Conservation (phyloP, 1,140 invertebrate genomes). For the Oreohelix idahoensis region DNA sequence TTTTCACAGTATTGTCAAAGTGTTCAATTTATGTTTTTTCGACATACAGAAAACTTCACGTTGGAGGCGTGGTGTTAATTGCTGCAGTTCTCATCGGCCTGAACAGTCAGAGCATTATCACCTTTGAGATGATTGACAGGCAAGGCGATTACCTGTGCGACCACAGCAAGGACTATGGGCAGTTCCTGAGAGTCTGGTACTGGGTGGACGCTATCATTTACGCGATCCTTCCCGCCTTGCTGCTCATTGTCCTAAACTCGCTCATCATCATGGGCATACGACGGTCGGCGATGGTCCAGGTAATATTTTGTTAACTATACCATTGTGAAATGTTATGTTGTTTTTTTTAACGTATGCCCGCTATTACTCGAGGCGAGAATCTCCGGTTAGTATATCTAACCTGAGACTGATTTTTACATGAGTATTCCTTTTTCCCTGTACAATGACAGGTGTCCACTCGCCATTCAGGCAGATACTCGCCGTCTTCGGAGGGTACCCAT, state of each 20-base stretch:
- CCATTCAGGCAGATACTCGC: no score
- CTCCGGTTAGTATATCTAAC: no score
- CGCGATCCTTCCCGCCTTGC: slow-evolving; percentile 53
- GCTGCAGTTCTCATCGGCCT: slow-evolving; percentile 37
- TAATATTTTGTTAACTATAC: no score
- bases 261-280: slow-evolving; percentile 60
- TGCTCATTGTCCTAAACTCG: slow-evolving; percentile 58
- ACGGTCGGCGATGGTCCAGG: slow-evolving; percentile 49
- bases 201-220: slow-evolving; percentile 62
- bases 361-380: no score
- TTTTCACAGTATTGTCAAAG: no score
- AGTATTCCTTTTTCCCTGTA: no score
- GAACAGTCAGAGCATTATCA: slow-evolving; percentile 49
- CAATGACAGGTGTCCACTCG: no score
- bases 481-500: no score
- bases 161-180: background rate
- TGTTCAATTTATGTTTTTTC: no score
- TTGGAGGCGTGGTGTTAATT: slow-evolving; percentile 26
- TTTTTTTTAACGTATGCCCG: no score
- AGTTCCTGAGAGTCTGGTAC: slow-evolving; percentile 50
- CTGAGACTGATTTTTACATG: no score
- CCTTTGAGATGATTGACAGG: slow-evolving; percentile 39
- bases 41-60: slow-evolving; percentile 36
- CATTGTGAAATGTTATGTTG: no score
- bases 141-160: slow-evolving; percentile 32